A percentile compares a stretch with the other conserved stretches of the same genome.
Evolutionary conservation across 2,113 vertebrate species (phyloP).

Genomic region (Chrysochloris asiatica): DNA sequence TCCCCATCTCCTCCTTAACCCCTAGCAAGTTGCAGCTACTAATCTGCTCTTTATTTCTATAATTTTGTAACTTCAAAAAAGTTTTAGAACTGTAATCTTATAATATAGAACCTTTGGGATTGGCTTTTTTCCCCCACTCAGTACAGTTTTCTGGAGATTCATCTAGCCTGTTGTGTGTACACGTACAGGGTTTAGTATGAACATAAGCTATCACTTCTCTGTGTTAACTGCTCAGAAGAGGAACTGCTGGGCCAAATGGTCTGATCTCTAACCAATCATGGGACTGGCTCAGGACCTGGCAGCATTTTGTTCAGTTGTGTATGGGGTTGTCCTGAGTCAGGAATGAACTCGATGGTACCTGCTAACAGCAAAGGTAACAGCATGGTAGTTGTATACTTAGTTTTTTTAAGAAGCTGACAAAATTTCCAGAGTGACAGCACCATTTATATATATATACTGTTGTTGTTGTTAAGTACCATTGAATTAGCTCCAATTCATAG

Average conservation of each 20-base stretch:
- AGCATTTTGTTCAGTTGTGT: not conserved
- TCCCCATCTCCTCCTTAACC: not conserved
- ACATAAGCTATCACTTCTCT: no score
- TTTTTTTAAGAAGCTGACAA: slow-evolving; percentile 25
- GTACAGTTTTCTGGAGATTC: not conserved
- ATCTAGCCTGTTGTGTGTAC: not conserved
- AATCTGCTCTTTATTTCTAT: not conserved
- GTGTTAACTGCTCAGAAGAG: not conserved
- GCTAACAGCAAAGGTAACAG: not conserved
- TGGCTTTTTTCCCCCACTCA: not conserved
- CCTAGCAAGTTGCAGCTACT: not conserved
- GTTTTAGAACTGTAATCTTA: not conserved
- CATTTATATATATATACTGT: no score
- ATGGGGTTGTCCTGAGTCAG: not conserved
- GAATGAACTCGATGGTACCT: not conserved
- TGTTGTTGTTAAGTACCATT: no score
- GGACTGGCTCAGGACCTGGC: not conserved
- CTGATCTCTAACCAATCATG: not conserved
- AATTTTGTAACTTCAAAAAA: slow-evolving; percentile 4
- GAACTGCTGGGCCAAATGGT: no score
- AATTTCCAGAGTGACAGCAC: not conserved
- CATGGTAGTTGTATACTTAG: not conserved
- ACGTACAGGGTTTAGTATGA: not conserved
- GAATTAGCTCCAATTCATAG: no score
- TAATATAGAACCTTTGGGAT: not conserved